phyloP scores from a whole-genome alignment of 2,888 invertebrate genomes.

The Halocaridina rubra region DNA sequence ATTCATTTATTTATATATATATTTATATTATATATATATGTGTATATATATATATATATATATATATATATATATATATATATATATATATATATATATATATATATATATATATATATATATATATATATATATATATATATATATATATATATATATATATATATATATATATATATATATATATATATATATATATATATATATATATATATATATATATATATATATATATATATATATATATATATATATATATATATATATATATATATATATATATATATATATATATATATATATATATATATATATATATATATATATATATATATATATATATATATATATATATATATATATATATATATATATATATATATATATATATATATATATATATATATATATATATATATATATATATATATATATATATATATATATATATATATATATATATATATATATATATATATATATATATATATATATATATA shows the following conservation, averaged over 20 bases:
- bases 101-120: constrained; percentile 15
- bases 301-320: background rate
- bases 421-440: background rate
- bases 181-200: background rate
- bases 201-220: background rate
- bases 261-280: background rate
- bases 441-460: background rate
- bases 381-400: background rate
- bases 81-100: constrained; percentile 24
- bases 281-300: background rate
- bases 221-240: background rate
- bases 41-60: background rate
- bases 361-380: background rate
- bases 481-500: background rate
- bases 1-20: background rate
- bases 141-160: background rate
- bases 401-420: background rate
- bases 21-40: constrained; percentile 4
- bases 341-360: constrained; percentile 7
- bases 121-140: background rate
- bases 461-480: background rate
- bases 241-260: background rate
- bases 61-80: constrained; percentile 10
- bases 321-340: background rate
- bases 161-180: constrained; percentile 13